phyloP scores from a whole-genome alignment of 2,113 vertebrate genomes.

The Myotis lucifugus region DNA sequence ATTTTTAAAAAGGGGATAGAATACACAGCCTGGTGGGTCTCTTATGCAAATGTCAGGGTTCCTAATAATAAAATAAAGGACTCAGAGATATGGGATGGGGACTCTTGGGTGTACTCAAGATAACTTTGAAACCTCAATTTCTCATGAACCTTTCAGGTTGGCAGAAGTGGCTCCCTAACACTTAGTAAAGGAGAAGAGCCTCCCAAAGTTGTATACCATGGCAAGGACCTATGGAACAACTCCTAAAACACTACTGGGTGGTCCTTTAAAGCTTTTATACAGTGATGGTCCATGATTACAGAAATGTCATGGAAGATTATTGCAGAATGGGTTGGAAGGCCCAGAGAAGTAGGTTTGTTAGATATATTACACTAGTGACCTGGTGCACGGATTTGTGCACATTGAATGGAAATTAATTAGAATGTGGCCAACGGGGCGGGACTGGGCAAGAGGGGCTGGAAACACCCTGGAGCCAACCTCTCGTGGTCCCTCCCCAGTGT shows the following conservation, averaged over 20 bases:
- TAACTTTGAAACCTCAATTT: neutral
- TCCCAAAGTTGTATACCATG: neutral
- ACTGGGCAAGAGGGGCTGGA: too few species aligned
- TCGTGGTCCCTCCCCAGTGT: too few species aligned
- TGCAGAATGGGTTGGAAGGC: neutral
- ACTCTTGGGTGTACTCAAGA: neutral
- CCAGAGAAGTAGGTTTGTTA: neutral
- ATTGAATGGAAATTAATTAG: too few species aligned
- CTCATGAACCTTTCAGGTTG: neutral
- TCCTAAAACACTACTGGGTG: neutral
- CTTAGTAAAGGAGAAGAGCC: neutral
- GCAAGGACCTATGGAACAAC: neutral
- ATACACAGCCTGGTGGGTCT: neutral
- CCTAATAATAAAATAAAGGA: neutral
- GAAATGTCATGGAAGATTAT: neutral
- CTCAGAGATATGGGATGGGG: neutral
- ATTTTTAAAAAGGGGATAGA: neutral
- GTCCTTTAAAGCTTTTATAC: neutral
- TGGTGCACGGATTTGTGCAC: neutral
- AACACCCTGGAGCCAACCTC: too few species aligned
- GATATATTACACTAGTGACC: too few species aligned
- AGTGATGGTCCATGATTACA: neutral
- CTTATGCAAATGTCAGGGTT: neutral
- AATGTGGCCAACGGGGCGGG: too few species aligned
- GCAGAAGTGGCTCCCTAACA: neutral